phyloP scores from a whole-genome alignment of 1,140 invertebrate species.

The Onthophagus taurus region DNA sequence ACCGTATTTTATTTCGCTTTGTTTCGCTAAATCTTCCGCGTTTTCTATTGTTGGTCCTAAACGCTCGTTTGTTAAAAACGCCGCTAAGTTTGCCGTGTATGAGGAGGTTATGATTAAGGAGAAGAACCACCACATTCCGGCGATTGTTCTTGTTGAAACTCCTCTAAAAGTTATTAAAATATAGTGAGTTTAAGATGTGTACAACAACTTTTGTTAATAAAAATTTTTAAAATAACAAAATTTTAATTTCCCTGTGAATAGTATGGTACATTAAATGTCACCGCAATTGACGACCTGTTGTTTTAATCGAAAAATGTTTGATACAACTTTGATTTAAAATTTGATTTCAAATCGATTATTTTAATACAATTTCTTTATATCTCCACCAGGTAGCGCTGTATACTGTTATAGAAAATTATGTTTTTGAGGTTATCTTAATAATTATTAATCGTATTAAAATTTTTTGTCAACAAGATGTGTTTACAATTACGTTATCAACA shows the following conservation, averaged over 20 bases:
- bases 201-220: too few species aligned
- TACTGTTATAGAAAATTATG: not conserved
- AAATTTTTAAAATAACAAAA: too few species aligned
- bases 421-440: not conserved
- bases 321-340: not conserved
- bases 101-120: constrained; percentile 92
- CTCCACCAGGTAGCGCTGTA: not conserved
- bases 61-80: constrained; percentile 81
- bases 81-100: constrained; percentile 92
- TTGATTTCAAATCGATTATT: not conserved
- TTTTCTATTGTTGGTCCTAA: constrained; percentile 78
- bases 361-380: not conserved
- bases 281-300: too few species aligned
- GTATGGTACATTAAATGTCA: too few species aligned
- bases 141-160: constrained; percentile 64
- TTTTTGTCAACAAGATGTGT: too few species aligned
- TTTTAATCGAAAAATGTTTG: too few species aligned
- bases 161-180: constrained; percentile 42
- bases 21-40: constrained; percentile 81
- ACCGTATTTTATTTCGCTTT: constrained; percentile 85
- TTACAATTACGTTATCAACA: too few species aligned
- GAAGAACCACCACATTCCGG: constrained; percentile 93
- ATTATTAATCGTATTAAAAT: not conserved
- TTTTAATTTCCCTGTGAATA: too few species aligned
- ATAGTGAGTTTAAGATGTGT: too few species aligned